phyloP scores from a whole-genome alignment of 1,140 invertebrate genomes.

The Bicyclus anynana region DNA sequence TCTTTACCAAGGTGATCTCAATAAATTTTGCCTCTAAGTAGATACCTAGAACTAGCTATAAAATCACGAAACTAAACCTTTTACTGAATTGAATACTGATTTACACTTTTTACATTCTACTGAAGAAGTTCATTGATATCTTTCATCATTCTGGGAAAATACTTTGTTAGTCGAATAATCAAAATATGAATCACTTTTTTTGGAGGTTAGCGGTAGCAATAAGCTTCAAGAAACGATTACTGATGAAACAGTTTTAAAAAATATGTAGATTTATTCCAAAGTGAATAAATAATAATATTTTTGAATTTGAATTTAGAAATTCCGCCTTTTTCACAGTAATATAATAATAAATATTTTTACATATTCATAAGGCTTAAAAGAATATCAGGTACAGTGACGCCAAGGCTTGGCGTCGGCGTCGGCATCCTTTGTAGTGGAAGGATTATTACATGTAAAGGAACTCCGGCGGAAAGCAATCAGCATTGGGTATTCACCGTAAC shows the following conservation, averaged over 20 bases:
- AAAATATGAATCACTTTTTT: constrained; percentile 30
- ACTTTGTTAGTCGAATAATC: constrained; percentile 27
- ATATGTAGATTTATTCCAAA: no score
- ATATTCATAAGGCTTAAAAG: constrained; percentile 12
- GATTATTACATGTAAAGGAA: constrained; percentile 35
- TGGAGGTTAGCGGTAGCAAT: neutral
- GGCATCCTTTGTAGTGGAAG: constrained; percentile 36
- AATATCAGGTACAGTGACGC: constrained; percentile 27
- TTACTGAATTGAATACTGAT: no score
- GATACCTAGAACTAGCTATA: no score
- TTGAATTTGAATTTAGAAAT: neutral
- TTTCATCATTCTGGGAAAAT: neutral
- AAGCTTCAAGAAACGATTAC: neutral
- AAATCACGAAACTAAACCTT: no score
- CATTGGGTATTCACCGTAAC: constrained; percentile 29
- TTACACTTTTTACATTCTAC: no score
- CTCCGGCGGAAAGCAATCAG: constrained; percentile 33
- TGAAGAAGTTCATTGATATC: no score
- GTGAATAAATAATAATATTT: neutral
- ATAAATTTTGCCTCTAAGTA: no score
- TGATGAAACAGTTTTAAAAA: neutral
- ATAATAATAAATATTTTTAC: neutral
- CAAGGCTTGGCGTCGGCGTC: constrained; percentile 35
- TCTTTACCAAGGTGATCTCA: no score
- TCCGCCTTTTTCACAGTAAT: neutral